These are phyloP conservation scores for Spatulosminthurus flaviceps DNA, from an alignment of 2,888 invertebrate genomes.

Conservation along the genomic window DNA sequence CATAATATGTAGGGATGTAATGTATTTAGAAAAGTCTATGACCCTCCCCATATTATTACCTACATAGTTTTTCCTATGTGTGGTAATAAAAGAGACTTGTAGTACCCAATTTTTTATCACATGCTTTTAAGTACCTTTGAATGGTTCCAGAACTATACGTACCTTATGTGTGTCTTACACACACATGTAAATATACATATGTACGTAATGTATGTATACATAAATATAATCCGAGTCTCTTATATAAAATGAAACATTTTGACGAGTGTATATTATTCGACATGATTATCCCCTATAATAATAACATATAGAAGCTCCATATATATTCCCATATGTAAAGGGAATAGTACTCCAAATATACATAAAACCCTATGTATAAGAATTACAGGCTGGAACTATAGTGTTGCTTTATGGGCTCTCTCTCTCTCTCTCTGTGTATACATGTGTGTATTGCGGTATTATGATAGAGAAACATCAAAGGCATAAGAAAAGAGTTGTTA, in stretches of 20 bases:
- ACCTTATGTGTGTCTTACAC: too few species aligned
- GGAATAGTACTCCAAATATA: too few species aligned
- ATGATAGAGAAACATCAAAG: not conserved
- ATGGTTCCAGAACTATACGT: not conserved
- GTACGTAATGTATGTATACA: not conserved
- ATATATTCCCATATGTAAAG: too few species aligned
- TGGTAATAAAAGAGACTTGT: slow-evolving; percentile 8
- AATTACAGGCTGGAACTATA: not conserved
- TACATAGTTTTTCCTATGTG: not conserved
- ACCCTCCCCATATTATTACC: not conserved
- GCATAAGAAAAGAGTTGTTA: not conserved
- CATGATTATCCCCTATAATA: not conserved
- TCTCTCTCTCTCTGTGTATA: too few species aligned
- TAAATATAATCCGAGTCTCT: not conserved
- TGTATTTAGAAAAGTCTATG: not conserved
- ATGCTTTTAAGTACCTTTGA: slow-evolving; percentile 4
- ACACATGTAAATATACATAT: not conserved
- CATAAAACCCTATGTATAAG: not conserved
- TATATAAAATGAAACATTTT: not conserved
- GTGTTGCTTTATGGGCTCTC: not conserved
- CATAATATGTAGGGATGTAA: not conserved
- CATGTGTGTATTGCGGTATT: too few species aligned
- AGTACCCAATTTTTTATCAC: slow-evolving; percentile 10
- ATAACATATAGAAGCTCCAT: too few species aligned
- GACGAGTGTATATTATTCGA: not conserved